Percentiles rank a stretch among this genome's conserved stretches.
phyloP scores from a whole-genome alignment of 2,113 vertebrate genomes.

The Siphamia tubifer region DNA sequence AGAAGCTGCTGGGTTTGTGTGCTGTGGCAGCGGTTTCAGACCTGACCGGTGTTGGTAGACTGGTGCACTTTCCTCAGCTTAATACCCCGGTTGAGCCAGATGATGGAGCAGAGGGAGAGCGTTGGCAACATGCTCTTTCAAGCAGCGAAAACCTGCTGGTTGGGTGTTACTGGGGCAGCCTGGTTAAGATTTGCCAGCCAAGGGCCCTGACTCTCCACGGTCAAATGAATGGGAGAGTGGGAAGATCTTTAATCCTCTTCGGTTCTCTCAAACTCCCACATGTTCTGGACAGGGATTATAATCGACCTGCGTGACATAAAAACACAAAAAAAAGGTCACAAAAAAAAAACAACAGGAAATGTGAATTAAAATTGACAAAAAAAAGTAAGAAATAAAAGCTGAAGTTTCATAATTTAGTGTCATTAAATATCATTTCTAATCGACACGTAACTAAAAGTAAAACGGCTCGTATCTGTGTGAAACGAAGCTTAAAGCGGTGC shows the following conservation, averaged over 20 bases:
- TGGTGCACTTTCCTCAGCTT: constrained; percentile 85
- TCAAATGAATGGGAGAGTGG: constrained; percentile 24
- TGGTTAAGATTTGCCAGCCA: constrained; percentile 12
- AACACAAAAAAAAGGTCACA: background rate
- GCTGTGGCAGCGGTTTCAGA: constrained; percentile 55
- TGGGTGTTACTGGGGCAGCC: constrained; percentile 43
- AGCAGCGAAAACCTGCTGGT: constrained; percentile 53
- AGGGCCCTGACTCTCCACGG: constrained; percentile 26
- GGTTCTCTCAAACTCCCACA: constrained; percentile 36
- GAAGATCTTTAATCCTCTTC: constrained; percentile 51
- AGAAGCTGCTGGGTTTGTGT: constrained; percentile 11
- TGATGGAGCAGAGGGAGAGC: constrained; percentile 86
- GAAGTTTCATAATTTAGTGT: background rate
- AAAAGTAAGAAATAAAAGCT: background rate
- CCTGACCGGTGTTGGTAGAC: constrained; percentile 72
- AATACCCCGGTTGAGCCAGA: constrained; percentile 88
- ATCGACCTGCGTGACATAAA: constrained; percentile 41
- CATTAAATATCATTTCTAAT: background rate
- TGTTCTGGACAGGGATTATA: constrained; percentile 42
- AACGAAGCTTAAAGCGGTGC: constrained; percentile 32
- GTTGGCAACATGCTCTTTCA: constrained; percentile 88
- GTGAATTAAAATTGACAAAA: background rate
- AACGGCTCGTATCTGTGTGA: background rate
- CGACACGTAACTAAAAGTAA: background rate
- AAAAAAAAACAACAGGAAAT: background rate